Percentiles rank a stretch among this genome's conserved stretches.
Conservation (phyloP, 2,888 invertebrate genomes). For the Coelopa pilipes region DNA sequence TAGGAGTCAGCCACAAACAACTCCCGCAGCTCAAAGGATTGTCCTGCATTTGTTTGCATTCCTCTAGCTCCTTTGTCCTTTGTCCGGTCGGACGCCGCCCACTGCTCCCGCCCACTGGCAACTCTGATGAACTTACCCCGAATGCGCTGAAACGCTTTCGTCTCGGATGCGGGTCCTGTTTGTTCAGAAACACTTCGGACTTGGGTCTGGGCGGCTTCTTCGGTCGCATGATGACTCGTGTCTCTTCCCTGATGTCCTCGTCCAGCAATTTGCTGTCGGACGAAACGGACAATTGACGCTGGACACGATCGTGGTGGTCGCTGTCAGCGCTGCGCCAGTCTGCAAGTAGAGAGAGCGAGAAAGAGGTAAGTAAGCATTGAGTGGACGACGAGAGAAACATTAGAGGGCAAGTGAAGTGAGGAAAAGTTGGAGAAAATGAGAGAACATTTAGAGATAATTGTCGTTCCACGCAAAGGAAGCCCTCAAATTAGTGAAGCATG, state of each 20-base stretch:
- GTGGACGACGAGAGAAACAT: conserved; percentile 19
- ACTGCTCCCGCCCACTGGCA: not conserved
- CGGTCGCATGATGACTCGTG: conserved; percentile 87
- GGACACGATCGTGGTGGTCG: conserved; percentile 83
- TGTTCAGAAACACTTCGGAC: conserved; percentile 92
- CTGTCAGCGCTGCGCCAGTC: conserved; percentile 78
- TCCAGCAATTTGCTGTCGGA: conserved; percentile 92
- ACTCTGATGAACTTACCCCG: conserved; percentile 78
- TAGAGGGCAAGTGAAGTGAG: conserved; percentile 33
- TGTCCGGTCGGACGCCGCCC: not conserved
- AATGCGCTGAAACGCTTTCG: conserved; percentile 96
- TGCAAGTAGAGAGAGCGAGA: conserved; percentile 63
- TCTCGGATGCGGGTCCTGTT: conserved; percentile 77
- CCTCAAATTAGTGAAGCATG: too few relatives aligned
- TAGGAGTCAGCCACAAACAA: too few relatives aligned
- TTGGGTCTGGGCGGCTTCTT: conserved; percentile 94
- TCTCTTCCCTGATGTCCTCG: conserved; percentile 89
- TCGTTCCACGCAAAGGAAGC: not conserved
- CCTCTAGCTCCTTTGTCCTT: not conserved
- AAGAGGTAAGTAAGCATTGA: conserved; percentile 28
- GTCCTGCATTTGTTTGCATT: not conserved
- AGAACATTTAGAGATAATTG: conserved; percentile 7
- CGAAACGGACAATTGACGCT: conserved; percentile 89
- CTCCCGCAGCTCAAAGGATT: not conserved
- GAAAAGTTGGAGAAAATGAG: conserved; percentile 36